These are phyloP conservation scores for Maccullochella peelii DNA, from an alignment of 2,113 vertebrate genomes.

Conservation along the genomic window DNA sequence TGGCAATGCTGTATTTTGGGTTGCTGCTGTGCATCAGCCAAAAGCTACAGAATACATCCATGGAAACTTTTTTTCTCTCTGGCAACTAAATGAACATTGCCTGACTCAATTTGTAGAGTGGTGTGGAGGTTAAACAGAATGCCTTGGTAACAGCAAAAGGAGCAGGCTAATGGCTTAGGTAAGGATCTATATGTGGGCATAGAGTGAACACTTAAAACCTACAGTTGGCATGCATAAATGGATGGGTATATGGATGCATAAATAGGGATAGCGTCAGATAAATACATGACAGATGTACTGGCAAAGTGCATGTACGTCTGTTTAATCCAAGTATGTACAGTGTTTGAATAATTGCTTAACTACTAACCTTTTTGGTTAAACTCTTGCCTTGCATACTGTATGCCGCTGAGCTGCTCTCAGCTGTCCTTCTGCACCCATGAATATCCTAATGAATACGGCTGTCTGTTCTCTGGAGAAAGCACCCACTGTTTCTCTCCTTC, in stretches of 20 bases:
- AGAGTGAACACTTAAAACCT: background rate
- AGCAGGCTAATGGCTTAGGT: slow-evolving; percentile 4
- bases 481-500: slow-evolving; percentile 77
- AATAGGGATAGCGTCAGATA: background rate
- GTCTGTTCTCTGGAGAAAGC: slow-evolving; percentile 81
- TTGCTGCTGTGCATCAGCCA: slow-evolving; percentile 52
- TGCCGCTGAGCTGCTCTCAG: slow-evolving; percentile 63
- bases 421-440: slow-evolving; percentile 56
- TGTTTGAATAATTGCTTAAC: slow-evolving; percentile 16
- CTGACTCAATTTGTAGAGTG: background rate
- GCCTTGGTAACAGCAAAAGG: slow-evolving; percentile 15
- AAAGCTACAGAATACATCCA: slow-evolving; percentile 43
- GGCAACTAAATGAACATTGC: slow-evolving; percentile 18
- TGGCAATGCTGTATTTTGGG: slow-evolving; percentile 41
- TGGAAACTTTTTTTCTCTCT: slow-evolving; percentile 42
- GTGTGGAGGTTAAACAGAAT: background rate
- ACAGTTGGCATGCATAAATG: background rate
- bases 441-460: slow-evolving; percentile 79
- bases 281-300: background rate
- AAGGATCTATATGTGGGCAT: background rate
- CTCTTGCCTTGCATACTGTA: slow-evolving; percentile 66
- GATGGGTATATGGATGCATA: background rate
- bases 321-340: slow-evolving; percentile 11
- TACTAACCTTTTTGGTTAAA: slow-evolving; percentile 37
- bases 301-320: background rate